These are phyloP conservation scores for Chymomyza procnemis DNA, from an alignment of 2,888 invertebrate species.

Conservation along the genomic window DNA sequence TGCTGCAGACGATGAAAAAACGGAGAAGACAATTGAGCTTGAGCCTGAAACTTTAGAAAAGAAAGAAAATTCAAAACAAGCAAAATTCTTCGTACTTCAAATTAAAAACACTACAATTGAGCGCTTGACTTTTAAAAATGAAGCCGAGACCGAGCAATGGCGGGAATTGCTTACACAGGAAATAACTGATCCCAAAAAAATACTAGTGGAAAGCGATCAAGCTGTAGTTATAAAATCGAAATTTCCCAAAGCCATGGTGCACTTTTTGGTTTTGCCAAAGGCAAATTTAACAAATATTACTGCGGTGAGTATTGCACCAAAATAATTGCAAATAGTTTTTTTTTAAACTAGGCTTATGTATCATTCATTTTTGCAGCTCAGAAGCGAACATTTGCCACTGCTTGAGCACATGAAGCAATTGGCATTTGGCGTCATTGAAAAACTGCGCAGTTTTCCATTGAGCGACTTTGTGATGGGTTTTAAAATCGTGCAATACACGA, in stretches of 20 bases:
- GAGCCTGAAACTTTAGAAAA: too few relatives aligned
- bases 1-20: too few relatives aligned
- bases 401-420: slow-evolving; percentile 53
- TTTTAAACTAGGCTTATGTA: too few relatives aligned
- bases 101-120: too few relatives aligned
- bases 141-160: not conserved
- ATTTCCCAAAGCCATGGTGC: slow-evolving; percentile 51
- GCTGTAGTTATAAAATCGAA: slow-evolving; percentile 42
- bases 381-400: slow-evolving; percentile 37
- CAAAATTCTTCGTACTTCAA: not conserved
- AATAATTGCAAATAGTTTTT: not conserved
- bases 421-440: slow-evolving; percentile 47
- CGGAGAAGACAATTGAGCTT: too few relatives aligned
- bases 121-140: not conserved
- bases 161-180: not conserved
- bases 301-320: slow-evolving; percentile 29
- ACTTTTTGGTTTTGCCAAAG: slow-evolving; percentile 48
- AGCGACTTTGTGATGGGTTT: slow-evolving; percentile 51
- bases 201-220: slow-evolving; percentile 36
- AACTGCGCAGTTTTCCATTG: slow-evolving; percentile 17
- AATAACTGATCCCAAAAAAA: not conserved
- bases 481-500: slow-evolving; percentile 37
- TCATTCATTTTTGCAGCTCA: slow-evolving; percentile 33
- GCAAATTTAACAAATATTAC: slow-evolving; percentile 29
- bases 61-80: too few relatives aligned